These are phyloP conservation scores for Podarcis cretensis DNA, from an alignment of 2,113 vertebrate species.

Conservation along the genomic window DNA sequence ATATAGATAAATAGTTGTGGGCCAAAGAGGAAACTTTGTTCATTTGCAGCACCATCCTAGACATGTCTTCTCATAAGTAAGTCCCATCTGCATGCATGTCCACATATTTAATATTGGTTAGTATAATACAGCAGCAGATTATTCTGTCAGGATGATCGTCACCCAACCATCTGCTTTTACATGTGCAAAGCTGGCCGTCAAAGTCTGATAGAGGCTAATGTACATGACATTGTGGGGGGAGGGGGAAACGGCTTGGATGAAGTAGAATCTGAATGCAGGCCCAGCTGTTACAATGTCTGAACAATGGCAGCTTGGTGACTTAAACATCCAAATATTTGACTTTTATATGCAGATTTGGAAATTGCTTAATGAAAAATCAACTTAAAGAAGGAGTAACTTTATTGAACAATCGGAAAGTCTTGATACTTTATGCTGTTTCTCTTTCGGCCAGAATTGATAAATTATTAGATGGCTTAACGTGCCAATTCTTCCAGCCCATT, in stretches of 20 bases:
- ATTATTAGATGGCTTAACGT: background rate
- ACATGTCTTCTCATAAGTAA: background rate
- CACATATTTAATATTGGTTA: background rate
- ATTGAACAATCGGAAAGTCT: background rate
- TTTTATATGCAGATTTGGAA: background rate
- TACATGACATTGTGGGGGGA: background rate
- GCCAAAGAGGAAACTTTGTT: background rate
- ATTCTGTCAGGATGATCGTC: conserved; percentile 1
- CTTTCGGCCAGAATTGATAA: background rate
- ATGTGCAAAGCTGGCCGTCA: background rate
- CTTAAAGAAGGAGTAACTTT: background rate
- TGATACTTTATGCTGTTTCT: background rate
- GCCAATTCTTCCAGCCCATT: background rate
- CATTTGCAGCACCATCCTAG: background rate
- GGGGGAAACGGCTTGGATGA: background rate
- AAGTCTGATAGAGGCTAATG: background rate
- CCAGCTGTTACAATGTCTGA: background rate
- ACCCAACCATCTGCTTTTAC: background rate
- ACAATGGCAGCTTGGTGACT: background rate
- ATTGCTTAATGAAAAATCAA: background rate
- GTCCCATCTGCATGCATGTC: background rate
- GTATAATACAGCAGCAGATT: background rate
- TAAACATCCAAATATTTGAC: background rate
- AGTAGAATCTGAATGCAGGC: background rate
- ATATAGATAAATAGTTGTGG: background rate